These are phyloP conservation scores for Anodontia alba DNA, from an alignment of 2,888 invertebrate genomes.

Conservation along the genomic window DNA sequence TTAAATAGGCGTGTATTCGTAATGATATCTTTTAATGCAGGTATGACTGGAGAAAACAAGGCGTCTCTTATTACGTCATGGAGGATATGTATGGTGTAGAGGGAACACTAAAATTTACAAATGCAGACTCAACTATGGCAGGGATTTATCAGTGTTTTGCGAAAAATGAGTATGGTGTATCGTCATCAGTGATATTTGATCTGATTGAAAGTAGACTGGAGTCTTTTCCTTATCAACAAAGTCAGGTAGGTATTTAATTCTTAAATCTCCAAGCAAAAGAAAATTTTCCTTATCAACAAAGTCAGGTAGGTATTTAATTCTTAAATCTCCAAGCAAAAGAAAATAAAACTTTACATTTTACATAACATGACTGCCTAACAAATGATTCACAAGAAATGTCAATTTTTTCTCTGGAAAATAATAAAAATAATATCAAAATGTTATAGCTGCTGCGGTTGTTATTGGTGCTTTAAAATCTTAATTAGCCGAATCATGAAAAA, in stretches of 20 bases:
- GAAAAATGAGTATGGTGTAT: constrained; percentile 95
- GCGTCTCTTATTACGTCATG: constrained; percentile 96
- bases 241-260: constrained; percentile 24
- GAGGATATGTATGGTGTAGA: constrained; percentile 96
- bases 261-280: no score
- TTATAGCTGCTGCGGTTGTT: no score
- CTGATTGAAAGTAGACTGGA: constrained; percentile 77
- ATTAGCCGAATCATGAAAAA: no score
- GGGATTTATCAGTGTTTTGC: constrained; percentile 99
- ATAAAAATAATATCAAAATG: no score
- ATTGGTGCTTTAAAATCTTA: no score
- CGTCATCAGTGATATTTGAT: constrained; percentile 90
- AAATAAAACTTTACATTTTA: no score
- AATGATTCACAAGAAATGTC: no score
- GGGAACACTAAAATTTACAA: constrained; percentile 97
- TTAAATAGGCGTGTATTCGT: background rate
- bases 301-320: constrained; percentile 24
- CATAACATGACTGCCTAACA: no score
- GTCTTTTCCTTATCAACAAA: constrained; percentile 47
- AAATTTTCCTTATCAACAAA: constrained; percentile 42
- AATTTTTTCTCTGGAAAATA: no score
- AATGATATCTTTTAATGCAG: constrained; percentile 72
- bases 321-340: no score
- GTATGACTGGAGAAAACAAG: constrained; percentile 96
- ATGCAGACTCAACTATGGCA: constrained; percentile 95